Evolutionary conservation across 2,797 vertebrate species (phyloP).

Genomic region (Anguilla obscura): DNA sequence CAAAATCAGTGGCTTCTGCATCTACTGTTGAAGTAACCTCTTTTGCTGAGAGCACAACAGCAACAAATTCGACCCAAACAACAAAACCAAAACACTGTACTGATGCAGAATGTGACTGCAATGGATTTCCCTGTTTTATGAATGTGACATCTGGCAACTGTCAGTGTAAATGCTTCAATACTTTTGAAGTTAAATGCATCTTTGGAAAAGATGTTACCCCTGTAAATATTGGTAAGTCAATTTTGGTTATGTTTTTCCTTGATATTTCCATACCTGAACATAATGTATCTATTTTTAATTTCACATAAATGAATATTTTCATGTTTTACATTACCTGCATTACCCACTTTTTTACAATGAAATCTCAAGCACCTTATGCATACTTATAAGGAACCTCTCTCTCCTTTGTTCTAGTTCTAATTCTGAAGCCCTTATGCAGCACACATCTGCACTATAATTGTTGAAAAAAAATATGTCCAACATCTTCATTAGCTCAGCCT

Average conservation of each 20-base stretch:
- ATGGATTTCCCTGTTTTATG: constrained; percentile 40
- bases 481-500: no score
- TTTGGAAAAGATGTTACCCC: constrained; percentile 37
- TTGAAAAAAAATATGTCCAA: no score
- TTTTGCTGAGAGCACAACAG: neutral
- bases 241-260: neutral
- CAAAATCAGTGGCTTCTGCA: neutral
- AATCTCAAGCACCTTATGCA: no score
- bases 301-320: no score
- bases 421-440: no score
- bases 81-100: constrained; percentile 45
- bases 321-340: no score
- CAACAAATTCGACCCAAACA: neutral
- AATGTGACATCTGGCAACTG: constrained; percentile 44
- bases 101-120: constrained; percentile 51
- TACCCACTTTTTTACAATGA: no score
- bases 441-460: no score
- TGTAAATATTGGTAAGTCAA: constrained; percentile 53
- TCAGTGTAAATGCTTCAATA: constrained; percentile 46
- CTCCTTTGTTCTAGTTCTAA: no score
- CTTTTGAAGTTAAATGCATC: constrained; percentile 50
- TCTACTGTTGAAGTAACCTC: neutral
- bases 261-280: neutral
- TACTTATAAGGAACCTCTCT: no score
- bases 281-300: no score